phyloP scores from a whole-genome alignment of 2,797 vertebrate species.

The Sus cebifrons region DNA sequence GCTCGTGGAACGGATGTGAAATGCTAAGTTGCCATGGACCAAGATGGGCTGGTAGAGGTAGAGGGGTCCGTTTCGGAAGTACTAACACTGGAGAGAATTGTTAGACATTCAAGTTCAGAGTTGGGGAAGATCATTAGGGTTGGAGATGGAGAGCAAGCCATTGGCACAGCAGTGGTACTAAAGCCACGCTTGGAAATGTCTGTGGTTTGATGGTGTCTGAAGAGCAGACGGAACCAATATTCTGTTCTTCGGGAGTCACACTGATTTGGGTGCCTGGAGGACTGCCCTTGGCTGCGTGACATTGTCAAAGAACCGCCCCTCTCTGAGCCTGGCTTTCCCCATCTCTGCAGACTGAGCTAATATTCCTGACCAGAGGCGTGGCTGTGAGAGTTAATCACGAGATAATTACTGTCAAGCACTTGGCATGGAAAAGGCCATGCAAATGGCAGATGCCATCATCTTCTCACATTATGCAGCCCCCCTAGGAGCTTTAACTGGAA shows the following conservation, averaged over 20 bases:
- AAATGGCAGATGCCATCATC: neutral
- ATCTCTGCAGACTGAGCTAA: neutral
- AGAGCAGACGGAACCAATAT: neutral
- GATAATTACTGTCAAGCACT: neutral
- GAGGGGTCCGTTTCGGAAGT: neutral
- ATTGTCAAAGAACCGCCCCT: neutral
- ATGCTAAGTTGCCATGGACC: conserved; percentile 1
- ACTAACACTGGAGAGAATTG: neutral
- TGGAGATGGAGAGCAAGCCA: neutral
- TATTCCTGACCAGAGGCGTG: neutral
- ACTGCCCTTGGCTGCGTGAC: neutral
- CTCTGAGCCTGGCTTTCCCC: neutral
- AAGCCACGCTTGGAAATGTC: neutral
- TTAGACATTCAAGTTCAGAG: neutral
- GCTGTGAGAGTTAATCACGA: conserved; percentile 24
- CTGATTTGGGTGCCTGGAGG: neutral
- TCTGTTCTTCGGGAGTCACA: neutral
- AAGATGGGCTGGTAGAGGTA: neutral
- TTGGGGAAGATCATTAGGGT: neutral
- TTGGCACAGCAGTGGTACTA: neutral
- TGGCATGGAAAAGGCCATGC: neutral
- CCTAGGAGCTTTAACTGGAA: conserved; percentile 20
- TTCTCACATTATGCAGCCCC: neutral
- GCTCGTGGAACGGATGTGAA: neutral
- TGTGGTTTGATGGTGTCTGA: neutral